Percentiles rank a stretch among this genome's conserved stretches.
Evolutionary conservation across 2,113 vertebrate genomes (phyloP).

Genomic region (Clarias magur): DNA sequence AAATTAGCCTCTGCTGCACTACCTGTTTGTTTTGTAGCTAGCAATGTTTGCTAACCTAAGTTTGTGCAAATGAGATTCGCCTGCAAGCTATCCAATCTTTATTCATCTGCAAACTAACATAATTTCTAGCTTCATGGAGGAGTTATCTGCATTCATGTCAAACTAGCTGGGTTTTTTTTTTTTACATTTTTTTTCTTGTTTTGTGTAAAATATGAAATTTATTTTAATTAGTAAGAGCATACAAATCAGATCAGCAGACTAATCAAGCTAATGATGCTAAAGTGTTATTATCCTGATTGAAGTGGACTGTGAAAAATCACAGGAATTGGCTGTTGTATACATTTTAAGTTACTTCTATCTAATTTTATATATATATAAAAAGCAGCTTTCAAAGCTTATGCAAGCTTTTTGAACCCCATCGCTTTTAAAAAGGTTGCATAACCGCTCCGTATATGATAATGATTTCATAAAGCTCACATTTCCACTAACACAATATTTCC

Average conservation of each 20-base stretch:
- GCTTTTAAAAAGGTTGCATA: not conserved
- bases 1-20: too few species aligned
- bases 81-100: too few species aligned
- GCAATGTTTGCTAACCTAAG: too few species aligned
- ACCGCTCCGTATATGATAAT: not conserved
- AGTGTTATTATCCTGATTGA: not conserved
- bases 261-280: not conserved
- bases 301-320: not conserved
- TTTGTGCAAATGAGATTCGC: too few species aligned
- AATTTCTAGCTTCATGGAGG: too few species aligned
- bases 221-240: not conserved
- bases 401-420: not conserved
- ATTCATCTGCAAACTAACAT: too few species aligned
- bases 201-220: not conserved
- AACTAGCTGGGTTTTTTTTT: too few species aligned
- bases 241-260: not conserved
- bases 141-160: too few species aligned
- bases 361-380: not conserved
- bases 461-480: conserved; percentile 15
- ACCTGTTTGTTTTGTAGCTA: too few species aligned
- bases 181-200: not conserved
- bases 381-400: not conserved
- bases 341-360: not conserved
- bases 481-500: conserved; percentile 5
- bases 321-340: not conserved